A percentile compares a stretch with the other conserved stretches of the same genome.
These are phyloP conservation scores for Brachycybe producta DNA, from an alignment of 2,888 invertebrate genomes.

Conservation along the genomic window DNA sequence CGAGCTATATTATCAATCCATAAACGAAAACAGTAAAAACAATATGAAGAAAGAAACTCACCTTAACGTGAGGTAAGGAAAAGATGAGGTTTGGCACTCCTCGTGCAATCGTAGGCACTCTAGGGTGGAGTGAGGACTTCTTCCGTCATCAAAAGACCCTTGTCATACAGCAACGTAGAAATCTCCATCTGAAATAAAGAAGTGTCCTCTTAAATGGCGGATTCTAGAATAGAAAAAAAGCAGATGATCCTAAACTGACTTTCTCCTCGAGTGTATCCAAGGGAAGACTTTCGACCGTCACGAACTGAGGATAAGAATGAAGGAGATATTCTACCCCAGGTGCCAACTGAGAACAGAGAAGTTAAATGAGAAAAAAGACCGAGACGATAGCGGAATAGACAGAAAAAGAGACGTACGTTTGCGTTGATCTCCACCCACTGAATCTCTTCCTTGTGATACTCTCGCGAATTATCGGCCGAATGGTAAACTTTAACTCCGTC, in stretches of 20 bases:
- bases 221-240: conserved; percentile 11
- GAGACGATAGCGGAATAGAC: neutral
- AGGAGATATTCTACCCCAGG: conserved; percentile 58
- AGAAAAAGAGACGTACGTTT: conserved; percentile 31
- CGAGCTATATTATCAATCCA: too few species aligned
- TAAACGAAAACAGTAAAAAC: too few species aligned
- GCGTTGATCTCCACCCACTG: conserved; percentile 61
- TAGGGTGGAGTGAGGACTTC: neutral
- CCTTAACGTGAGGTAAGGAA: too few species aligned
- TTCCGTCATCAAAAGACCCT: conserved; percentile 58
- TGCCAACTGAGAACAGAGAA: conserved; percentile 38
- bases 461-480: conserved; percentile 67
- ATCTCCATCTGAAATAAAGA: conserved; percentile 39
- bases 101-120: too few species aligned
- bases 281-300: conserved; percentile 57
- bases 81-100: too few species aligned
- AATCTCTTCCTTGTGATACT: conserved; percentile 68
- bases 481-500: conserved; percentile 56
- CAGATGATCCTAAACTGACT: conserved; percentile 34
- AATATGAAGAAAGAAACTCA: too few species aligned
- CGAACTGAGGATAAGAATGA: conserved; percentile 60
- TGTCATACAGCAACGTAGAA: conserved; percentile 65
- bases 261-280: conserved; percentile 49
- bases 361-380: neutral
- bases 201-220: neutral